phyloP scores from a whole-genome alignment of 2,113 vertebrate species.

The Cercocebus atys region DNA sequence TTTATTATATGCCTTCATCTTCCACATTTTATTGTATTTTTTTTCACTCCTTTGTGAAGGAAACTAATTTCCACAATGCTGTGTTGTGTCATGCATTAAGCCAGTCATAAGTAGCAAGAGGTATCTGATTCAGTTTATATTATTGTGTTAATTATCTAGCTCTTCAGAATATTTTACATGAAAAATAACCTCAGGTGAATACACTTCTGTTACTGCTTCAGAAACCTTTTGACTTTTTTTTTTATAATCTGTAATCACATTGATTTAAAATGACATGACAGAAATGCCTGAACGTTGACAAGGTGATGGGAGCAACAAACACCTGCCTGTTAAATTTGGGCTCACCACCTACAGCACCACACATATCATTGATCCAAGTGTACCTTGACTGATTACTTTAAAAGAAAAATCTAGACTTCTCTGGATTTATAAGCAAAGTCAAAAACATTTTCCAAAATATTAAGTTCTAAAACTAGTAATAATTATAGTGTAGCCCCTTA shows the following conservation, averaged over 20 bases:
- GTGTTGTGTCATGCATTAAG: not conserved
- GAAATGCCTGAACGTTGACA: not conserved
- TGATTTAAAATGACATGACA: slow-evolving; percentile 30
- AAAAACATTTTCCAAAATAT: not conserved
- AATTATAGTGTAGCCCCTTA: not conserved
- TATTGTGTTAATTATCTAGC: not conserved
- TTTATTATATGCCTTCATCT: not conserved
- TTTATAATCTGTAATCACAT: not conserved
- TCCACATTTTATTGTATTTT: not conserved
- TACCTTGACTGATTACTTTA: not conserved
- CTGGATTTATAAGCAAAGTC: not conserved
- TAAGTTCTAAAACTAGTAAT: not conserved
- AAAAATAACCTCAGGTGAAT: not conserved
- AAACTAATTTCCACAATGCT: not conserved
- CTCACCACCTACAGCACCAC: not conserved
- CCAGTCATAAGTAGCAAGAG: not conserved
- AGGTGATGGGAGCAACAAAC: not conserved
- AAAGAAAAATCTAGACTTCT: not conserved
- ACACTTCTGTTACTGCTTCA: not conserved
- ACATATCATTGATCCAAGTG: not conserved
- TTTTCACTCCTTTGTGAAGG: not conserved
- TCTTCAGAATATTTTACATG: not conserved
- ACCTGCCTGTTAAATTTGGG: not conserved
- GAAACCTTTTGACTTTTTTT: not conserved
- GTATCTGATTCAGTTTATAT: slow-evolving; percentile 12